Base-by-base conservation (phyloP, 1,140 invertebrate species). In the Drosophila erecta region DNA sequence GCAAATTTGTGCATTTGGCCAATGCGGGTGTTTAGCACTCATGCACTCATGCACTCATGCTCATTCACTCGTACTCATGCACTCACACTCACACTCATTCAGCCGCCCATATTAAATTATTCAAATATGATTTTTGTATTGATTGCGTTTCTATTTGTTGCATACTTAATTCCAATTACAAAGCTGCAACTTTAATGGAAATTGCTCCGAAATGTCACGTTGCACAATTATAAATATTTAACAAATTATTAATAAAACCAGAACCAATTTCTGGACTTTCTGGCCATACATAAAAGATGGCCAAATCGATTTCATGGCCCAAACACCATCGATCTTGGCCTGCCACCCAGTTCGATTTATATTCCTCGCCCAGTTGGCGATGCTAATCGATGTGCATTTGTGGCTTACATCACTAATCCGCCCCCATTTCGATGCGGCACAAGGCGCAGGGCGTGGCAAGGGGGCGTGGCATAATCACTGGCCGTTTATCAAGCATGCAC, bases 401-500 rank as follows among this genome's bases (percentile, higher is more conserved):
- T 44, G 66, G 66, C 49, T 67, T 24, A 56, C 41, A 70, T 24
- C 49, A 56, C 62, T 67, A 69, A 70, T 55, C 64, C 46, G 38
- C 24, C 27, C 30, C 20, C 22, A 14, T n/a, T n/a, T 47, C 22
- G 46, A n/a, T 6, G 2, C 4, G 14, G 5, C 5, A 8, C 30
- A 10, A 30, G 30, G 30, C 30, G 40, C n/a, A 17, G 24, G n/a
- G 33, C 33, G 4, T 17, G 17, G 17, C 17, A 17, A 17, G 40
- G 22, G 30, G 41, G 66, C 11, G 64, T 55, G 50, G 72, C 72
- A 67, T 76, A 76, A 76, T 76, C 73, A 67, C 72, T 33, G 55
- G 53, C 55, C 73, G 67, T 76, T 76, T 76, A 76, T 76, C 72
- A 76, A 51, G 61, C 50, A 67, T 76, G 54, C 54, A 65, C 71